Conservation (phyloP, 2,113 vertebrate species). For the Perognathus longimembris region DNA sequence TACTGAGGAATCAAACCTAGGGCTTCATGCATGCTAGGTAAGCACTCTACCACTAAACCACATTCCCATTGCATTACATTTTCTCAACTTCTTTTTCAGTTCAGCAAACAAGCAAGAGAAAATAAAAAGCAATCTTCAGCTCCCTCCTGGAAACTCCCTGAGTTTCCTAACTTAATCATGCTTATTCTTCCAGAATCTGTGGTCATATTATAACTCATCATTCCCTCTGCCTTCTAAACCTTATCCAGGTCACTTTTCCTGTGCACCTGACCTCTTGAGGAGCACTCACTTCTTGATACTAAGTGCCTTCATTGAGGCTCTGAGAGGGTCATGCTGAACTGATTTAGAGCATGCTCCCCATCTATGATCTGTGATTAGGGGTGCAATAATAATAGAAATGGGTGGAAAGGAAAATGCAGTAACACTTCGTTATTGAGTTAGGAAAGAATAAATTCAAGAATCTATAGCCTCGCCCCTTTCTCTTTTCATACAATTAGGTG, state of each 20-base stretch:
- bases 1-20: no score
- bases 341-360: background rate
- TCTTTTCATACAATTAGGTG: background rate
- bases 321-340: background rate
- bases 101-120: conserved; percentile 20
- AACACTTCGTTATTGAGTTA: background rate
- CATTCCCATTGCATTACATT: background rate
- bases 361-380: background rate
- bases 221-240: background rate
- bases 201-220: background rate
- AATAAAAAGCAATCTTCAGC: conserved; percentile 4
- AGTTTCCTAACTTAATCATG: background rate
- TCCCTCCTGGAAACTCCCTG: background rate
- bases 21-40: no score
- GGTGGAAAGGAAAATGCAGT: background rate
- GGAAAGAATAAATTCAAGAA: background rate
- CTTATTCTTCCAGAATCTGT: background rate
- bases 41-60: no score
- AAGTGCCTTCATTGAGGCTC: background rate
- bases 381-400: background rate
- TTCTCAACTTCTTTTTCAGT: conserved; percentile 16
- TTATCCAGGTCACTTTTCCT: background rate
- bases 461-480: background rate
- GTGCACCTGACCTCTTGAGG: background rate
- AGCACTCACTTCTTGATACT: background rate